Evolutionary conservation across 2,888 invertebrate species (phyloP).

Genomic region (Apoda limacodes): DNA sequence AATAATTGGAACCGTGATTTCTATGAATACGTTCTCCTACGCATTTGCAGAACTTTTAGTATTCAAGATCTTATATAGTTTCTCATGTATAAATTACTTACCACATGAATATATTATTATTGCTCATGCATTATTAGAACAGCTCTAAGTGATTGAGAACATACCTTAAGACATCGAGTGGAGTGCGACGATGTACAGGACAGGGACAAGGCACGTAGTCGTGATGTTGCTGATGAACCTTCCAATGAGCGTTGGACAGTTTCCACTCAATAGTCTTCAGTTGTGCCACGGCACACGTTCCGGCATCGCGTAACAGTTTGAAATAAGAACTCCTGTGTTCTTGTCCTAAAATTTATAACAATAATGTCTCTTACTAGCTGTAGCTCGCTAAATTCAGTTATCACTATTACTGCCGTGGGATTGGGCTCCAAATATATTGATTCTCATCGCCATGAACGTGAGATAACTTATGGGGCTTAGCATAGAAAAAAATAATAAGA

Average conservation of each 20-base stretch:
- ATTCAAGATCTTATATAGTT: too few relatives aligned
- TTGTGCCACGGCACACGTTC: conserved; percentile 37
- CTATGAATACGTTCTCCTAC: too few relatives aligned
- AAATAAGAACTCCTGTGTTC: conserved; percentile 58
- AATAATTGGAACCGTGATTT: too few relatives aligned
- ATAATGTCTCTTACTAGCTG: too few relatives aligned
- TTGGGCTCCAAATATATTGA: too few relatives aligned
- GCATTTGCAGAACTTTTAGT: too few relatives aligned
- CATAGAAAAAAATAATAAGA: too few relatives aligned
- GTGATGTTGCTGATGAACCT: conserved; percentile 38
- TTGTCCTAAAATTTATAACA: conserved; percentile 45
- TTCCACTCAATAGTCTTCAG: conserved; percentile 63
- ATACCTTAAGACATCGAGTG: conserved; percentile 48
- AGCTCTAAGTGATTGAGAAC: conserved; percentile 1
- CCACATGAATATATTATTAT: neutral
- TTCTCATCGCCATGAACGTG: too few relatives aligned
- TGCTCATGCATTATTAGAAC: conserved; percentile 3
- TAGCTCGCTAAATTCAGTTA: too few relatives aligned
- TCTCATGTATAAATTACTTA: too few relatives aligned
- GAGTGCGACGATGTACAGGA: conserved; percentile 40
- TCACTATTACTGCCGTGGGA: too few relatives aligned
- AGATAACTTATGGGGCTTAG: too few relatives aligned
- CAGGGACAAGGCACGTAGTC: conserved; percentile 44
- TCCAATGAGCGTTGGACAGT: conserved; percentile 47
- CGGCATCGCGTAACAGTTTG: conserved; percentile 40